Evolutionary conservation across 2,113 vertebrate genomes (phyloP), one percentile per base, ranked within the genome.

Genomic region (Hiodon alosoides): DNA sequence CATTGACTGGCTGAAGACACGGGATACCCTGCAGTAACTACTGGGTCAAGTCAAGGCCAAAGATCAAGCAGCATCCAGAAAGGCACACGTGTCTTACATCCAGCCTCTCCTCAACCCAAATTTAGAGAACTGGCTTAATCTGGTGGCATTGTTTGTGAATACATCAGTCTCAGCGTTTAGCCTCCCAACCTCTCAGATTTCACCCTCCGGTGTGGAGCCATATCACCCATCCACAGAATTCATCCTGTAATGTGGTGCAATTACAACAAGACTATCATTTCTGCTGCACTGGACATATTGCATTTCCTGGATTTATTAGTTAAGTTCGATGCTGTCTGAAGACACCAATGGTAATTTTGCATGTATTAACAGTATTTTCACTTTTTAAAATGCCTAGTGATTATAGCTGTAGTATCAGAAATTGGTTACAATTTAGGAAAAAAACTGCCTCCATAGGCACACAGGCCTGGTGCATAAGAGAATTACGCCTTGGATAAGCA

Each of bases 11-110:
- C 6, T 31, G 65, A 13, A 6, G 65, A 11, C 47, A 6, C 47
- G 11, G 66, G 51, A 14, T 11, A 50, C 66, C 9, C 8, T 67
- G 10, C 46, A 46, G 11, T 67, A 48, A 52, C 14, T 64, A 16
- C 3, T 13, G 31, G 68, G 68, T 70, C 68, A 57, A 17, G 68
- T 9, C 8, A 31, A 4, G 52, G 51, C 11, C 54, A 74, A 10
- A 67, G 73, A 46, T 67, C 73, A 57, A 16, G 46, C 31, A 50
- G 70, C 14, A 48, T 72, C 52, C 57, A 17, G 31, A 50, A 7
- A 72, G 57, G 57, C 70, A 72, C 70, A 60, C 70, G 70, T 67
- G 64, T 67, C 64, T 50, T 1, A 13, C 8, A 71, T 59, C 17
- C 55, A 71, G 67, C 16, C n/a, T 8, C n/a, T 17, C 13, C 57